Percentiles rank a stretch among this genome's conserved stretches.
These are phyloP conservation scores for Oxyura jamaicensis DNA, from an alignment of 2,113 vertebrate species.

Conservation along the genomic window DNA sequence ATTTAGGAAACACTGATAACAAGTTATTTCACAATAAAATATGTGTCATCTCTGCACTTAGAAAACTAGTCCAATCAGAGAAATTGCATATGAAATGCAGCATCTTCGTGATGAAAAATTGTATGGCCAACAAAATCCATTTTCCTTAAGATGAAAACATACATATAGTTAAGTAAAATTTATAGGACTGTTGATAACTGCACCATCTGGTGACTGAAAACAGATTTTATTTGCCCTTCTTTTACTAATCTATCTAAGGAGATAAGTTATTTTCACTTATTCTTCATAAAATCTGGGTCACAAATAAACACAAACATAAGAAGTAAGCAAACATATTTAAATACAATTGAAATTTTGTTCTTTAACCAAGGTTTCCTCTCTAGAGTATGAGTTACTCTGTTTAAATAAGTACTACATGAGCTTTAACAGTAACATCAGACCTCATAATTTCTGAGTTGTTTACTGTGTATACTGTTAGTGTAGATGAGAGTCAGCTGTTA, in stretches of 20 bases:
- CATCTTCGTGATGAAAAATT: background rate
- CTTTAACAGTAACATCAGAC: background rate
- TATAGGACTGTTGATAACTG: background rate
- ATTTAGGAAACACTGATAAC: background rate
- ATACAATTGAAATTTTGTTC: background rate
- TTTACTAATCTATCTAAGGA: background rate
- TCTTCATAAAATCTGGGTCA: background rate
- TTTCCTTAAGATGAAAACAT: background rate
- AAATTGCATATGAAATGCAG: background rate
- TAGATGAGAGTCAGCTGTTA: background rate
- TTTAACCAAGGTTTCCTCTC: background rate
- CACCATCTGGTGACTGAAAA: background rate
- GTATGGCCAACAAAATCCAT: background rate
- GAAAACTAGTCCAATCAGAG: background rate
- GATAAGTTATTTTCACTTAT: background rate
- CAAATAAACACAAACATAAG: background rate
- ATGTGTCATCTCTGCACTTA: background rate
- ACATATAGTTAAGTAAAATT: background rate
- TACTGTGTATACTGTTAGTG: background rate
- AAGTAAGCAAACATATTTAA: background rate
- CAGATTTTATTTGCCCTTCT: background rate
- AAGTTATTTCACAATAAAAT: background rate
- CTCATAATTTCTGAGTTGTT: background rate
- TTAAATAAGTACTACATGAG: background rate
- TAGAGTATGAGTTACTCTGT: background rate